Conservation (phyloP, 2,888 invertebrate genomes). For the Drosophila greeni region DNA sequence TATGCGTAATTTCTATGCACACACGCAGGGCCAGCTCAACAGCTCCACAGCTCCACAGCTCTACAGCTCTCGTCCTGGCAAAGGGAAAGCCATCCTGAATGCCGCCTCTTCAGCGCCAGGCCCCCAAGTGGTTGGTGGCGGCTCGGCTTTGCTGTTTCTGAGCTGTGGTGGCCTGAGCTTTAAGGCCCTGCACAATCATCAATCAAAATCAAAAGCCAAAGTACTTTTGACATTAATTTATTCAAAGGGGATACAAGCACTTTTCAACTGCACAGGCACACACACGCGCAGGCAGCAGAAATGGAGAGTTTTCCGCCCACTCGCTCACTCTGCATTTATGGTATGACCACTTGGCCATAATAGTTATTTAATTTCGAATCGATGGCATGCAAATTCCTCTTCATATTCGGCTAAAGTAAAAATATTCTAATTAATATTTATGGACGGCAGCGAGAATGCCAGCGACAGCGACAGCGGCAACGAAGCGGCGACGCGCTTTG, state of each 20-base stretch:
- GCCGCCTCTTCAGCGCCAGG: slow-evolving; percentile 39
- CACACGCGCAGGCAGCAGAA: background rate
- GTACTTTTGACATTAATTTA: slow-evolving; percentile 79
- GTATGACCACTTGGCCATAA: slow-evolving; percentile 42
- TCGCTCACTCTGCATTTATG: slow-evolving; percentile 41
- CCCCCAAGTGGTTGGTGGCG: slow-evolving; percentile 19
- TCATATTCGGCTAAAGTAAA: slow-evolving; percentile 19
- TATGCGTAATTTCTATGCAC: slow-evolving; percentile 68
- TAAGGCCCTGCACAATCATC: slow-evolving; percentile 69
- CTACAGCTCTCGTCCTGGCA: slow-evolving; percentile 23
- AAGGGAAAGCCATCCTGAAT: slow-evolving; percentile 33
- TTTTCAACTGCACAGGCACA: slow-evolving; percentile 46
- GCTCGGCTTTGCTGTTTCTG: slow-evolving; percentile 6
- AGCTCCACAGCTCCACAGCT: slow-evolving; percentile 19
- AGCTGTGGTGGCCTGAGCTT: slow-evolving; percentile 22
- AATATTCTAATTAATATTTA: slow-evolving; percentile 67
- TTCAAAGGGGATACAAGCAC: slow-evolving; percentile 76
- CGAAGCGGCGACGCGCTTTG: slow-evolving; percentile 50
- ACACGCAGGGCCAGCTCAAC: slow-evolving; percentile 30
- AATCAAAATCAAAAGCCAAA: slow-evolving; percentile 78
- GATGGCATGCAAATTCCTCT: slow-evolving; percentile 36
- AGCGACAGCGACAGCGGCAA: slow-evolving; percentile 1
- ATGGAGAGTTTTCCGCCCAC: background rate
- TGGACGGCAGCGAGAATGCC: slow-evolving; percentile 38
- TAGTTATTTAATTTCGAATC: slow-evolving; percentile 52